These are phyloP conservation scores for Macrotus californicus DNA, from an alignment of 2,113 vertebrate genomes.

Conservation along the genomic window DNA sequence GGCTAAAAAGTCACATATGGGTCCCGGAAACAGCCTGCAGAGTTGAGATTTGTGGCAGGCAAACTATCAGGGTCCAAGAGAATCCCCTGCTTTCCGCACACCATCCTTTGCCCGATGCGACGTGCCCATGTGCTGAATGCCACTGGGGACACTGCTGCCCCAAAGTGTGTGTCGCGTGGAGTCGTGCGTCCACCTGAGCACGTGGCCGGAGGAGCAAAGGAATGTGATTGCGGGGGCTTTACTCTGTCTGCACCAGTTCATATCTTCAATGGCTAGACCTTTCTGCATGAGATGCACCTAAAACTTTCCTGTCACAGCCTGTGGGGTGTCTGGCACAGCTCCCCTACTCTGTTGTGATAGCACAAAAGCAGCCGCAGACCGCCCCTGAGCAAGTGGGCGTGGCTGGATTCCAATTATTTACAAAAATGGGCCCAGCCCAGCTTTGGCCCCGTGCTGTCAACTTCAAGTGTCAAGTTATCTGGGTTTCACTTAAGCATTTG, in stretches of 20 bases:
- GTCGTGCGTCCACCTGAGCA: accelerated
- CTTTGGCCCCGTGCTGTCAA: neutral
- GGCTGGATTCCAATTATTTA: neutral
- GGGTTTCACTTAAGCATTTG: neutral
- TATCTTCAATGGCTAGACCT: neutral
- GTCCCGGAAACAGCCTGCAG: neutral
- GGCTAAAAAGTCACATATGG: neutral
- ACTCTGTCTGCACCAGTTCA: neutral
- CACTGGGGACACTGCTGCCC: neutral
- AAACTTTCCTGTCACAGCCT: neutral
- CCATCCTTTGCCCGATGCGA: neutral
- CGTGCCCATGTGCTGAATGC: neutral
- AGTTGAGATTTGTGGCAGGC: neutral
- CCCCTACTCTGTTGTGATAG: accelerated
- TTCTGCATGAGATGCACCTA: neutral
- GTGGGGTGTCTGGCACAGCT: accelerated
- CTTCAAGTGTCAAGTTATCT: neutral
- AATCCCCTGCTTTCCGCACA: neutral
- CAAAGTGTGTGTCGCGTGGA: accelerated
- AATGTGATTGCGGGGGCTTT: neutral
- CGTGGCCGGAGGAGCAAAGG: neutral
- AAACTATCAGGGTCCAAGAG: neutral
- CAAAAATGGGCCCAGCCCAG: neutral
- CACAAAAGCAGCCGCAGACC: neutral
- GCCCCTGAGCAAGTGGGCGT: accelerated